Evolutionary conservation across 2,113 vertebrate species (phyloP).

Genomic region (Periophthalmus modestus): DNA sequence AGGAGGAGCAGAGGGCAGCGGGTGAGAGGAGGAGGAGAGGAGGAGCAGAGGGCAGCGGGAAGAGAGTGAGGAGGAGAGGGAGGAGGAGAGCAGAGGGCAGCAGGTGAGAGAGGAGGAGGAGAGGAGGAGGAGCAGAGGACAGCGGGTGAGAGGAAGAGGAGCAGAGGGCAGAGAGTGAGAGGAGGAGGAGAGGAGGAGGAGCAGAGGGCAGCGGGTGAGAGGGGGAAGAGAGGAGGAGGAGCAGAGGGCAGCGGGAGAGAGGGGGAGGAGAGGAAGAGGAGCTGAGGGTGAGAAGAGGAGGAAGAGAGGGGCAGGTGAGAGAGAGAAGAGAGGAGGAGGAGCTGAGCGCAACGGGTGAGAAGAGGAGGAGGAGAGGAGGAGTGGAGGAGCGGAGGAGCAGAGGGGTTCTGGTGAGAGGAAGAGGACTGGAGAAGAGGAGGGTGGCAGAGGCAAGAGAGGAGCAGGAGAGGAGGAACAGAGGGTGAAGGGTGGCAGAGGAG

Average conservation of each 20-base stretch:
- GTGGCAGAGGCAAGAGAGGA: conserved; percentile 25
- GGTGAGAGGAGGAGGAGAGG: conserved; percentile 26
- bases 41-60: conserved; percentile 16
- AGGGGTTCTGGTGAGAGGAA: conserved; percentile 27
- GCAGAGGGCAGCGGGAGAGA: conserved; percentile 32
- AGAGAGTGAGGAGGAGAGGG: too few relatives aligned
- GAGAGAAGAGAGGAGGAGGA: conserved; percentile 14
- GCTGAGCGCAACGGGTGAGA: too few relatives aligned
- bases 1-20: conserved; percentile 19
- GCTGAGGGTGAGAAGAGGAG: too few relatives aligned
- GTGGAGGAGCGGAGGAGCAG: conserved; percentile 24
- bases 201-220: conserved; percentile 15
- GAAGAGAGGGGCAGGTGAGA: conserved; percentile 33
- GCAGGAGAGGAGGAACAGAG: conserved; percentile 21
- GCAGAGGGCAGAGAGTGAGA: too few relatives aligned
- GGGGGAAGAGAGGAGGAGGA: too few relatives aligned
- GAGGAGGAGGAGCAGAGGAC: too few relatives aligned
- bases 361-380: conserved; percentile 25
- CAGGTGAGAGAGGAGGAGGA: conserved; percentile 35
- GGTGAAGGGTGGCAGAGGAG: conserved; percentile 11
- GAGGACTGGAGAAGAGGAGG: conserved; percentile 31
- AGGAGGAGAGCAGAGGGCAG: neutral
- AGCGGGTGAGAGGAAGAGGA: too few relatives aligned
- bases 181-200: too few relatives aligned
- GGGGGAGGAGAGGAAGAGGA: too few relatives aligned